Conservation (phyloP, 2,113 vertebrate genomes). For the Brachypodius melanocephalos region DNA sequence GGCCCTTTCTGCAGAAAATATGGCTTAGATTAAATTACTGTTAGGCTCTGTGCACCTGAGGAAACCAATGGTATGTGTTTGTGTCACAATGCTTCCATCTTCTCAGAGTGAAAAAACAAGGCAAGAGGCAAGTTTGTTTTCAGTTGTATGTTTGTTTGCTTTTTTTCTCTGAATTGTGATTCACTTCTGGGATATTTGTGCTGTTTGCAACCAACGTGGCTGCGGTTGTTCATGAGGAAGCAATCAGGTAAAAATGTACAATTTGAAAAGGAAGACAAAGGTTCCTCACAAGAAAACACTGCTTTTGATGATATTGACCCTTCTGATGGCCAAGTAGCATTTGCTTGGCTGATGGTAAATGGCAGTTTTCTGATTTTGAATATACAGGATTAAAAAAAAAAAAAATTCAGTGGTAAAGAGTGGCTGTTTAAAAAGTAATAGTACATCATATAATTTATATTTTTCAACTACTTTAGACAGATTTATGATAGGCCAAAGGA, state of each 20-base stretch:
- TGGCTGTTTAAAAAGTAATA: background rate
- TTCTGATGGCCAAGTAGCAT: background rate
- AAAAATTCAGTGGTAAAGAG: background rate
- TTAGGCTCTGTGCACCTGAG: background rate
- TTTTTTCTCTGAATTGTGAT: background rate
- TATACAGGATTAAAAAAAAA: no score
- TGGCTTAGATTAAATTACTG: background rate
- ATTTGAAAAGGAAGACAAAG: slow-evolving; percentile 8
- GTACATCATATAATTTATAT: background rate
- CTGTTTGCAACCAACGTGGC: background rate
- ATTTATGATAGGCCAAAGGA: background rate
- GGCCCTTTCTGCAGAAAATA: background rate
- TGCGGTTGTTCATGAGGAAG: background rate
- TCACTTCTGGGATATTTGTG: slow-evolving; percentile 5
- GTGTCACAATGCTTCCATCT: background rate
- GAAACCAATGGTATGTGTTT: background rate
- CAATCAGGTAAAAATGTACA: slow-evolving; percentile 33
- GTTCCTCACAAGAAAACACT: background rate
- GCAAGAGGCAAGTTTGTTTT: background rate
- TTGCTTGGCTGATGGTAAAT: background rate
- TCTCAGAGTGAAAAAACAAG: background rate
- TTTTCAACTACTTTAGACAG: background rate
- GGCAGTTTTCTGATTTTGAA: background rate
- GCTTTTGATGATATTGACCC: background rate
- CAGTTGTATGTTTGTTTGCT: background rate